Base-by-base conservation (phyloP, 2,113 vertebrate genomes). In the Bungarus multicinctus region DNA sequence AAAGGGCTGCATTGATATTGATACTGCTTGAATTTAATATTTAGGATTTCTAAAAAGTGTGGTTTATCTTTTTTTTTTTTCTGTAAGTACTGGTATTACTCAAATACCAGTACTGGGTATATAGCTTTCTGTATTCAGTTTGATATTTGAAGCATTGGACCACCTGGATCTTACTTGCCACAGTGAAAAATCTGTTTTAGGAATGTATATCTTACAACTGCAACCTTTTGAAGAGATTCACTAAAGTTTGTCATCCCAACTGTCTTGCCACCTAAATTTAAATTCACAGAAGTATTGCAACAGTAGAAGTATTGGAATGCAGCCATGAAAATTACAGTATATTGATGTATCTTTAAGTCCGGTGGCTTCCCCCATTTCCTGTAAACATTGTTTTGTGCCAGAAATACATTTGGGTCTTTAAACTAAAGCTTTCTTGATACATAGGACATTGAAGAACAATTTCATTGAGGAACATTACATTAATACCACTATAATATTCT, bases 311-410 rank as follows among this genome's bases (percentile, higher is more conserved):
- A 91, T 93, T 93, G 85, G 74, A 58, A 94, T 60, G 91, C 69
- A 96, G 88, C 91, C 92, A 90, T 97, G 93, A 96, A 97, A 97
- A 95, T 91, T 90, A 91, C 55, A 90, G 23, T 96, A 90, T 88
- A 92, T 54, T 54, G 69, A 85, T 95, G 16, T 74, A 9, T 93
- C 93, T 55, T 20, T n/a, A 88, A 87, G 95, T 96, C 81, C 90
- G 43, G 90, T 94, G 6, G 87, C 94, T 96, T 95, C 87, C 45
- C 45, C 94, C 16, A 3, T 96, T 97, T 96, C 93, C 55, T 96
- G 54, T 94, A 92, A 93, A 93, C 87, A 91, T 50, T 91, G 0
- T 60, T 95, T 95, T 92, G 96, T 92, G 94, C 92, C 91, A 91
- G 93, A 93, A 96, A 92, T 93, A 95, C 93, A 94, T 92, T 60